Base-by-base conservation (phyloP, 2,888 invertebrate genomes). In the Theretra japonica region DNA sequence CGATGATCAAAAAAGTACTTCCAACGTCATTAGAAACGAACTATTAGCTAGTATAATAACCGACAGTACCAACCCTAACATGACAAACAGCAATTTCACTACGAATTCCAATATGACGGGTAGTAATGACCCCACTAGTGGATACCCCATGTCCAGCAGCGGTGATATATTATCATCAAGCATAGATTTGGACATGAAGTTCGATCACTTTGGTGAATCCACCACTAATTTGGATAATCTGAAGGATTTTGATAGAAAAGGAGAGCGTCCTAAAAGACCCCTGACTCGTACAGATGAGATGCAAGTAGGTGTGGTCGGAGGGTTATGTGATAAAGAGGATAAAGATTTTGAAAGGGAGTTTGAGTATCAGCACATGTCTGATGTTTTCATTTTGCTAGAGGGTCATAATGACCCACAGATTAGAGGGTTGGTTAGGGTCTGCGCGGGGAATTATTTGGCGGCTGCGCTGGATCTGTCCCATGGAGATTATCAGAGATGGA, bases 381-480 rank as follows among this genome's bases (percentile, higher is more conserved):
- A 98, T 86, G 87, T 98, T 25, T 92, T 97, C 76, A 76, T 83
- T 50, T 87, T 97, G 50, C 96, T 96, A 77, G 95, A 96, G 56
- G 92, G 95, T 75, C 98, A 98, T 87, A 90, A 94, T 65, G 98
- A 98, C 89, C 98, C 98, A 0, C 97, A 98, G 85, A 95, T 98
- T 57, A 94, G 97, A 80, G 98, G 98, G 15, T 94, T 96, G 72
- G 94, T 96, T 0, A 95, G 97, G 73, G 91, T 96, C 7, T 92
- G 97, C 75, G 94, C 97, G 72, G 96, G 97, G 0, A 95, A 94
- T 79, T 96, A 97, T 84, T 89, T 98, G 76, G 94, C 95, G 70
- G 90, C 96, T 0, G 95, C 96, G 0, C 90, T 96, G 72, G 92
- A 95, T 70, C 86, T 95, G 71, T 94, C 95, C 2, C 94, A 95